Base-by-base conservation (phyloP, 2,888 invertebrate species). In the Ctenicera cuprea region DNA sequence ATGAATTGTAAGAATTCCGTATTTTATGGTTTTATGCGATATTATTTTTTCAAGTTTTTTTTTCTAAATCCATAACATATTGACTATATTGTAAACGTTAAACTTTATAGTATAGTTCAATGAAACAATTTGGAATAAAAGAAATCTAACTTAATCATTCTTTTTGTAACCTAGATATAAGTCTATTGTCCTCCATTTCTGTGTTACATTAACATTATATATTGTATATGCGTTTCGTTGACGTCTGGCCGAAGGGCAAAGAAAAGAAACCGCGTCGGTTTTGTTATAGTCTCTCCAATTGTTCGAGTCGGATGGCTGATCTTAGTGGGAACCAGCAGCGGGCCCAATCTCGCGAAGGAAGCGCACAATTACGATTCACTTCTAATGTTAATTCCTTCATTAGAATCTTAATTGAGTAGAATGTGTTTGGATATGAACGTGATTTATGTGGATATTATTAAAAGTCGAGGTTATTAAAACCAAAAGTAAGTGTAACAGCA, bases 311-410 rank as follows among this genome's bases (percentile, higher is more conserved):
- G 69, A 62, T 62, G 61, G 69, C 59, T 62, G 69, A 50, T 50
- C 38, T 69, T 69, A 69, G 69, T 69, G 69, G 69, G 69, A 69
- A 62, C 62, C 62, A 33, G 37, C 62, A 33, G 37, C 20, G 65
- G 54, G 20, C 65, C 52, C 41, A 66, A 66, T 69, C 62, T 50
- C 57, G 48, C 61, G 50, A 33, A 69, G 69, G 69, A 69, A 69
- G 61, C 50, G 48, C 61, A 48, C 69, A 62, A 69, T 69, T 69
- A 69, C 62, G 61, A 37, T 69, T 69, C 62, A 61, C 57, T 69
- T 69, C 62, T 69, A 50, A 69, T 69, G 61, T 69, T 69, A 69
- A 69, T 69, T 61, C 61, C 38, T 69, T 62, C 61, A 69, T 69
- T 69, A 69, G 37, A 69, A 59, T 69, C 67, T 67, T 67, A 67